These are phyloP conservation scores for Odontamblyopus lacepedii DNA, from an alignment of 2,797 vertebrate genomes.

Conservation along the genomic window DNA sequence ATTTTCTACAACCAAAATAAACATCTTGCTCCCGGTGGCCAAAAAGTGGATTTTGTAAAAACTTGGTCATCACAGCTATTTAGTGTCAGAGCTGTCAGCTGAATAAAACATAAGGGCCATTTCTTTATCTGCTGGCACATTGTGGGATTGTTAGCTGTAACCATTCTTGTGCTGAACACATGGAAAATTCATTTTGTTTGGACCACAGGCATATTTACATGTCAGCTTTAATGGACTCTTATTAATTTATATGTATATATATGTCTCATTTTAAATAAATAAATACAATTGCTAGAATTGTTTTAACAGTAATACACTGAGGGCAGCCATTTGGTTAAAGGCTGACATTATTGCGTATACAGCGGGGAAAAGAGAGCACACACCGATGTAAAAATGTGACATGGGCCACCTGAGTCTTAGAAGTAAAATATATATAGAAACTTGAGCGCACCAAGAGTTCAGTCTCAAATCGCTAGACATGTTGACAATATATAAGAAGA, in stretches of 20 bases:
- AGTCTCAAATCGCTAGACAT: too few relatives aligned
- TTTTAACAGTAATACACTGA: neutral
- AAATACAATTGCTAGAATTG: neutral
- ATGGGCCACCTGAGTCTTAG: too few relatives aligned
- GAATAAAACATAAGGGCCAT: neutral
- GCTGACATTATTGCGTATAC: too few relatives aligned
- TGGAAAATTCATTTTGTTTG: neutral
- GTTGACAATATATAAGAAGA: neutral
- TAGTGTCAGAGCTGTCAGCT: conserved; percentile 10
- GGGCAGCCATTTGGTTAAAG: neutral
- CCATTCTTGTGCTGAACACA: neutral
- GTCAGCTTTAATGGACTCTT: too few relatives aligned
- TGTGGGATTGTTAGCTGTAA: neutral
- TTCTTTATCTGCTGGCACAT: conserved; percentile 1
- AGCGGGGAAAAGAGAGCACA: too few relatives aligned
- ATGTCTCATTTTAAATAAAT: neutral
- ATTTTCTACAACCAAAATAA: conserved; percentile 1
- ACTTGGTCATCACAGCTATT: conserved; percentile 6
- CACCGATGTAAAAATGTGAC: too few relatives aligned
- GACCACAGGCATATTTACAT: neutral
- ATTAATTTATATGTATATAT: neutral
- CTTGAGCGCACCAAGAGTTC: too few relatives aligned
- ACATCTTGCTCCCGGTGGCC: neutral
- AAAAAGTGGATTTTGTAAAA: neutral
- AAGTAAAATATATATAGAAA: too few relatives aligned